Percentiles rank a stretch among this genome's conserved stretches.
Conservation (phyloP, 2,888 invertebrate species). For the Epistrophella euchroma region DNA sequence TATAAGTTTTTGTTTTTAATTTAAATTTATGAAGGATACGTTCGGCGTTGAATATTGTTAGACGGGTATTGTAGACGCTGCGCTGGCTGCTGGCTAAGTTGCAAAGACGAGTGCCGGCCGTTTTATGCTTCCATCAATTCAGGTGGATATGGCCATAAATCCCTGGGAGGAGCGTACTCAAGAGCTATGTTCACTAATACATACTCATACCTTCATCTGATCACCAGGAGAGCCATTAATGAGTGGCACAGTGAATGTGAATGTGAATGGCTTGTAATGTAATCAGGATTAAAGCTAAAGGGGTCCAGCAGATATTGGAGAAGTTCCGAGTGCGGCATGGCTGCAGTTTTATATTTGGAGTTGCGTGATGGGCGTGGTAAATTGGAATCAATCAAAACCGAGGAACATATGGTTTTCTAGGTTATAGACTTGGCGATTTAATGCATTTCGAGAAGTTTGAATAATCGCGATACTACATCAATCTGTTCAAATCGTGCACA, state of each 20-base stretch:
- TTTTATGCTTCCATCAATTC: slow-evolving; percentile 73
- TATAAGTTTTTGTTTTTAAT: slow-evolving; percentile 74
- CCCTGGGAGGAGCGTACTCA: slow-evolving; percentile 71
- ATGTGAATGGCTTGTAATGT: slow-evolving; percentile 74
- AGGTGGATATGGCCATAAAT: slow-evolving; percentile 76
- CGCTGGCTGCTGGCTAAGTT: too few species aligned
- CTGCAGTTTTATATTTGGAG: slow-evolving; percentile 62
- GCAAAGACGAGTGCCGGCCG: slow-evolving; percentile 45
- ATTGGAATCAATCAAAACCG: slow-evolving; percentile 71
- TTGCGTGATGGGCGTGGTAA: slow-evolving; percentile 74
- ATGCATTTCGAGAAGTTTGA: slow-evolving; percentile 69
- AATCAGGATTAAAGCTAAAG: slow-evolving; percentile 66
- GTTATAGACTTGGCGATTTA: slow-evolving; percentile 69
- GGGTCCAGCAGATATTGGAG: slow-evolving; percentile 3
- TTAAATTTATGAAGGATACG: slow-evolving; percentile 74
- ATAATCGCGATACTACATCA: slow-evolving; percentile 74
- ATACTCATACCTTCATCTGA: slow-evolving; percentile 6
- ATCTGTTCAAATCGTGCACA: slow-evolving; percentile 72
- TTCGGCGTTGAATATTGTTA: slow-evolving; percentile 60
- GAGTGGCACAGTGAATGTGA: slow-evolving; percentile 63
- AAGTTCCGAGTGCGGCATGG: slow-evolving; percentile 8
- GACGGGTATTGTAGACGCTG: slow-evolving; percentile 32
- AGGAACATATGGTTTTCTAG: slow-evolving; percentile 75
- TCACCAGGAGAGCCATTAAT: slow-evolving; percentile 64
- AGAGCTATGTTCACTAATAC: slow-evolving; percentile 17